Conservation (phyloP, 2,113 vertebrate genomes). For the Pseudopipra pipra region DNA sequence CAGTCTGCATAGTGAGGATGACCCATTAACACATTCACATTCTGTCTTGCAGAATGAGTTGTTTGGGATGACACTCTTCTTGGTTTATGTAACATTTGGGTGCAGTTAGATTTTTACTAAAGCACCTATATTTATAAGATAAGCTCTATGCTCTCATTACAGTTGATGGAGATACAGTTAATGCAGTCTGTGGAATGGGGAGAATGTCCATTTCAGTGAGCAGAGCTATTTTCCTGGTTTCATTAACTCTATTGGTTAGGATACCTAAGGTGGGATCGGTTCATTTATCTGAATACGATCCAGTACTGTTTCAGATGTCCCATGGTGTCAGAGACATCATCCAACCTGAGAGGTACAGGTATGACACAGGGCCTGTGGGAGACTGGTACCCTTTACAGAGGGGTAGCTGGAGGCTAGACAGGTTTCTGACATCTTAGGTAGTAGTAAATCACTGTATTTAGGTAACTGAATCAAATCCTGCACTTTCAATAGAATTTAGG, state of each 20-base stretch:
- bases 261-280: not conserved
- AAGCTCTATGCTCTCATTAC: rapidly evolving
- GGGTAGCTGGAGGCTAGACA: not conserved
- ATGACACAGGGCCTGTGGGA: not conserved
- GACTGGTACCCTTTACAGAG: not conserved
- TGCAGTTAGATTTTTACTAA: not conserved
- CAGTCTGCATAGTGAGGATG: not conserved
- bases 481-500: not conserved
- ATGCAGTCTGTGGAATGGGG: not conserved
- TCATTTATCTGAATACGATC: not conserved
- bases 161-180: not conserved
- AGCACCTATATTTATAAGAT: rapidly evolving
- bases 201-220: not conserved
- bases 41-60: not conserved
- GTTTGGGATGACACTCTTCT: not conserved
- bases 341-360: not conserved
- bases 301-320: not conserved
- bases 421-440: not conserved
- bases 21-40: not conserved
- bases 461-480: not conserved
- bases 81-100: not conserved
- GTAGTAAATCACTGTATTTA: rapidly evolving
- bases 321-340: not conserved
- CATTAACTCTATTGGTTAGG: not conserved
- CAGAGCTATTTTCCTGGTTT: not conserved